Base-by-base conservation (phyloP, 2,797 vertebrate genomes). In the Leptoclinus maculatus region DNA sequence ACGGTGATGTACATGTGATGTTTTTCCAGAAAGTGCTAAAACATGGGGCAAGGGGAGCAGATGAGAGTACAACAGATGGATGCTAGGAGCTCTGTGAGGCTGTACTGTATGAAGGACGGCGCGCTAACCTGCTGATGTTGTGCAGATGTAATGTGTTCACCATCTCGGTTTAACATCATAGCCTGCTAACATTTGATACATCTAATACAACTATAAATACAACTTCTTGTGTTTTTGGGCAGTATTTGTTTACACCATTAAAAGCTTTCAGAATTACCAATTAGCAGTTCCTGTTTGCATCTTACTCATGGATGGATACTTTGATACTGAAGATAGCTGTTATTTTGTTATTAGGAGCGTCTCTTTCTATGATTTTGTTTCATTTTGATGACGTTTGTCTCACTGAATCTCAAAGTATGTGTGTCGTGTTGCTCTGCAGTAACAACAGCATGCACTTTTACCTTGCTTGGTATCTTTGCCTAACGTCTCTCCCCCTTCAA, bases 1-100 rank as follows among this genome's bases (percentile, higher is more conserved):
- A 25, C 4, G n/a, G n/a, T 25, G 2, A 25, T 23, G n/a, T 23
- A 53, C 49, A 25, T 12, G 49, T 23, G 12, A 53, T 54, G 7
- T 9, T 82, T 82, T 71, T 75, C 32, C 45, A 56, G 21, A 39
- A n/a, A 16, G 58, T 11, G 19, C 9, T 36, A 32, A 32, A 63
- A 64, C 11, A 54, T 27, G 14, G 54, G 51, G 69, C 16, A 29
- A 25, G 8, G 5, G 8, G 16, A 56, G 17, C n/a, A 38, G 39
- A 19, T 41, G 2, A 29, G 2, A 16, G 32, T 36, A 21, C 16
- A 57, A 23, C 10, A 11, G 21, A 41, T 5, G 36, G 36, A 36
- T 45, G 43, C 43, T n/a, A 10, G 47, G 8, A 51, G 47, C 47
- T 51, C 47, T 23, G 47, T 9, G 47, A 51, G 49, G 43, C 32